Base-by-base conservation (phyloP, 2,888 invertebrate species). In the Sinohyriopsis cumingii region DNA sequence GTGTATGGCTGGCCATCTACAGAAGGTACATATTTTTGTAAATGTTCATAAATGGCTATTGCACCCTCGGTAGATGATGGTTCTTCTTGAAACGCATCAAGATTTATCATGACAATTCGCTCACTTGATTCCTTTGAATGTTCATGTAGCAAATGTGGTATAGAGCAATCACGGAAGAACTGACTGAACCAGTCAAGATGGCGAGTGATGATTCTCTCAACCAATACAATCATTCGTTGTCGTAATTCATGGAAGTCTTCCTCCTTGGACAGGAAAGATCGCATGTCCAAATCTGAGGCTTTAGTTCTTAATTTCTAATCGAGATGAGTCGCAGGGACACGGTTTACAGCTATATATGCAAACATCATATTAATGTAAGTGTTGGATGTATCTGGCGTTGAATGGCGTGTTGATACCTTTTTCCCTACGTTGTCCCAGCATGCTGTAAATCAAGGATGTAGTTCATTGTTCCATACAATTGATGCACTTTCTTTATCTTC, bases 381-480 rank as follows among this genome's bases (percentile, higher is more conserved):
- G 55, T 72, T 70, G 7, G 28, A 55, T n/a, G 15, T 24, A 5
- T 55, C 68, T 55, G 45, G 20, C 1, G 65, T 61, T 22, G 75
- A 72, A 45, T 68, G 56, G 19, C 68, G 45, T 22, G 72, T 64
- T 54, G 25, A 45, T n/a, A 73, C 67, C 56, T 73, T 73, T 61
- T 69, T 68, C 15, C 73, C 71, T 20, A 73, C 76, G 25, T 76
- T 71, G 19, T 76, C 76, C 76, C 73, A 76, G n/a, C 73, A 76
- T 25, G 71, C 25, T 20, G 75, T 72, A 24, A 75, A 72, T 6
- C 69, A 65, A 6, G 62, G 67, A n/a, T 73, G 61, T 15, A 55
- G 18, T 45, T 60, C 19, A n/a, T 53, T 22, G 33, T 67, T 18
- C n/a, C 20, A 18, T 5, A n/a, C 54, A 18, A 15, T 59, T 19